phyloP scores from a whole-genome alignment of 2,113 vertebrate species.

The Neolamprologus modestus region DNA sequence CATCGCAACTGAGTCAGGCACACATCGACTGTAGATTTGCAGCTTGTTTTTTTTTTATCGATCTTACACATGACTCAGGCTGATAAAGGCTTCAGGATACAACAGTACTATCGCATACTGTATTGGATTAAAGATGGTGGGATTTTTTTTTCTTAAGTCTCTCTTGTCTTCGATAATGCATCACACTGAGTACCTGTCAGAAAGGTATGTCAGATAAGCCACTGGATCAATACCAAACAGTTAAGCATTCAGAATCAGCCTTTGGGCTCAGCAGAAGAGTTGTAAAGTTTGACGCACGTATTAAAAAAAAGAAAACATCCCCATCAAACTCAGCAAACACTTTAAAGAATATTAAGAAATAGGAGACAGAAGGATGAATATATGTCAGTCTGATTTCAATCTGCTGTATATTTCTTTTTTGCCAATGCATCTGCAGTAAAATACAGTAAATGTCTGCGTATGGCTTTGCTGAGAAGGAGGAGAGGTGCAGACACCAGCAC shows the following conservation, averaged over 20 bases:
- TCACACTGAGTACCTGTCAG: neutral
- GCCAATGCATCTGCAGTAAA: neutral
- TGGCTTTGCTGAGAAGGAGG: neutral
- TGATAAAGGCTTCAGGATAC: neutral
- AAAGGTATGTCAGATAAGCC: neutral
- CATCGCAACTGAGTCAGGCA: neutral
- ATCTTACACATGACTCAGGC: neutral
- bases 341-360: neutral
- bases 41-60: neutral
- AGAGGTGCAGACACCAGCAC: neutral
- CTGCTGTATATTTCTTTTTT: rapidly evolving
- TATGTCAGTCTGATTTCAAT: neutral
- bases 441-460: neutral
- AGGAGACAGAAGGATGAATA: neutral
- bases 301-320: neutral
- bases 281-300: neutral
- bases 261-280: neutral
- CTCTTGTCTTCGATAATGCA: neutral
- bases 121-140: neutral
- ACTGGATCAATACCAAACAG: neutral
- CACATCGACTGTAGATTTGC: neutral
- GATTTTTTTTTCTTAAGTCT: neutral
- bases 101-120: neutral
- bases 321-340: neutral
- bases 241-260: neutral